These are phyloP conservation scores for Hydractinia echinata DNA, from an alignment of 30 jellyfish, hydroid and myxozoan species.

Conservation along the genomic window DNA sequence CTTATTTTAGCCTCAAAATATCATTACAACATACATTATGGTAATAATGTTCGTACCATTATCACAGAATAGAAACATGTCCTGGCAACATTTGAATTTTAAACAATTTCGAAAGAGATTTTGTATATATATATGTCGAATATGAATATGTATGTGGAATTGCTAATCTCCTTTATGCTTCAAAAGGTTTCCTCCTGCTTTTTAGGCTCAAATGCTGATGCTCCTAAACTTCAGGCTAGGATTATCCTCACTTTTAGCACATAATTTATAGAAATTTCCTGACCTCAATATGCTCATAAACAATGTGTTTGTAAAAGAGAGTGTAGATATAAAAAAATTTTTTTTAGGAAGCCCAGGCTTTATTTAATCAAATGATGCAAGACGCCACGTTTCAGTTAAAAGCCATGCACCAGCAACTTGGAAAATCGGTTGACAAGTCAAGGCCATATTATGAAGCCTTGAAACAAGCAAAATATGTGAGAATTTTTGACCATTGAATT, in stretches of 20 bases:
- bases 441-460: constrained; percentile 59
- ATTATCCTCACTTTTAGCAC: too few species aligned
- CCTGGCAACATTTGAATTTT: too few species aligned
- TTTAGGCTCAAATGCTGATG: background rate
- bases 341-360: constrained; percentile 82
- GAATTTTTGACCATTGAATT: background rate
- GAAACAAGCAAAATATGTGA: constrained; percentile 48
- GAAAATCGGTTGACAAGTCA: constrained; percentile 72
- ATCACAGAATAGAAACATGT: too few species aligned
- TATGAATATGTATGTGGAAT: background rate
- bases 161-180: background rate
- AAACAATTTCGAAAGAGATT: too few species aligned
- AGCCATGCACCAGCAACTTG: constrained; percentile 51
- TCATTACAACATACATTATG: too few species aligned
- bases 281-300: too few species aligned
- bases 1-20: too few species aligned
- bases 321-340: background rate
- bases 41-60: too few species aligned
- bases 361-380: constrained; percentile 65
- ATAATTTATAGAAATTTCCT: too few species aligned
- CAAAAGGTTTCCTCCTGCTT: background rate
- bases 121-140: background rate
- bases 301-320: too few species aligned
- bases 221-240: background rate
- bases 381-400: constrained; percentile 63